These are phyloP conservation scores for Manis pentadactyla DNA, from an alignment of 2,797 vertebrate genomes.

Conservation along the genomic window DNA sequence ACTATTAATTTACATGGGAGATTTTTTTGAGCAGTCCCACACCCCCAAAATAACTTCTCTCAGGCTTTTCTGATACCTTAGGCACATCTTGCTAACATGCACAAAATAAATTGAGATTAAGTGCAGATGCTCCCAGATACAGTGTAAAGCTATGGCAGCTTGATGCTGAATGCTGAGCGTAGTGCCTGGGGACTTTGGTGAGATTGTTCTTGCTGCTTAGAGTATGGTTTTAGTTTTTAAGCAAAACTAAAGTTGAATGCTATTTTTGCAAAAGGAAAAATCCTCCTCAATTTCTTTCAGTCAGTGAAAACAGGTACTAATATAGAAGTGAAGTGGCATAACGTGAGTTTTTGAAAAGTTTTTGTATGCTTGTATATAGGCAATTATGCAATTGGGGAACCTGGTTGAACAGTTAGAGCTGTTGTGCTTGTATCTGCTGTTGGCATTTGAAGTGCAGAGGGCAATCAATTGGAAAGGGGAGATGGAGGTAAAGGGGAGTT, in stretches of 20 bases:
- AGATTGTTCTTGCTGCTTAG: not conserved
- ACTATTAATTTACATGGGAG: not conserved
- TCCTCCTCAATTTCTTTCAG: not conserved
- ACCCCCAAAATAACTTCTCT: not conserved
- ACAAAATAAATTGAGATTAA: not conserved
- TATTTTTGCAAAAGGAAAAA: not conserved
- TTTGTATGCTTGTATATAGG: not conserved
- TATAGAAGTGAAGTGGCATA: not conserved
- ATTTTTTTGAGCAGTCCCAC: not conserved
- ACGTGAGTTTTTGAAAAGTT: not conserved
- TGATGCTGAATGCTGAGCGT: not conserved
- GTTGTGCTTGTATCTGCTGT: not conserved
- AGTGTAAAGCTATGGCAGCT: not conserved
- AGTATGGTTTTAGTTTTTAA: too few species aligned
- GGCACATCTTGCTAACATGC: not conserved
- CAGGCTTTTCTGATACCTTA: not conserved
- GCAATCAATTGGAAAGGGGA: not conserved
- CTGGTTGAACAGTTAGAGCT: not conserved
- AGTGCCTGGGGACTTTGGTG: not conserved
- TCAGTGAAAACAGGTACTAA: not conserved
- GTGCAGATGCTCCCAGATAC: not conserved
- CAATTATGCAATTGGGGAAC: not conserved
- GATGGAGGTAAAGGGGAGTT: not conserved
- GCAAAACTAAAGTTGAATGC: not conserved
- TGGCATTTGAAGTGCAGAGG: not conserved